Evolutionary conservation across 2,113 vertebrate species (phyloP), one percentile per base, ranked within the genome.

Genomic region (Zosterops borbonicus): DNA sequence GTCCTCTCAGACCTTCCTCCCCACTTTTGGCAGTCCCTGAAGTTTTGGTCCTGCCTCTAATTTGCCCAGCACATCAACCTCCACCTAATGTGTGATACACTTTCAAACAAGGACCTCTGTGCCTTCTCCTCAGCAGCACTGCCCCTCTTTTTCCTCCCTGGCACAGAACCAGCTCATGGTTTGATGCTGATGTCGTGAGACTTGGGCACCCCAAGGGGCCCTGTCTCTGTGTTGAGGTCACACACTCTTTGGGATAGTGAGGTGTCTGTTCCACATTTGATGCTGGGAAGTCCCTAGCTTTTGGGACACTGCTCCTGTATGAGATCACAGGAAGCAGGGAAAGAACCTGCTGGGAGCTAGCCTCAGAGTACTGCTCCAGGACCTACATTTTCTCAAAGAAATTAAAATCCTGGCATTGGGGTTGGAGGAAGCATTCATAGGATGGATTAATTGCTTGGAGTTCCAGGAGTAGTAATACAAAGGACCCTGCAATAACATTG

Each of bases 81-180:
- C 70, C 31, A 39, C 31, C n/a, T 67, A 12, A 28, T 3, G 15
- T 1, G 18, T 49, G n/a, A 70, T 23, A 11, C 0, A 0, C 7
- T 49, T 81, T 81, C 46, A 44, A 41, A 25, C 17, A 1, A 28
- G 58, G 49, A 56, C 14, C 12, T 70, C 68, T 58, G 37, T 33
- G 55, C 31, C 55, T 44, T 44, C n/a, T 55, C 33, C 31, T 55
- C 33, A 39, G 67, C 44, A 94, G 33, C 80, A 39, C 39, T 19
- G 49, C 31, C 20, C 5, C 18, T 65, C 41, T 41, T 41, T 53
- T 59, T 33, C 62, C 24, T 75, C 35, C 15, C 53, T 8, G 12
- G 41, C 59, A 9, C 71, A 65, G 49, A 59, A 7, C 0, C 6
- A 81, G 84, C 21, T 52, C 41, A 2, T 16, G 63, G 23, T 44